Base-by-base conservation (phyloP, 2,888 invertebrate species). In the Harpagoxenus sublaevis region DNA sequence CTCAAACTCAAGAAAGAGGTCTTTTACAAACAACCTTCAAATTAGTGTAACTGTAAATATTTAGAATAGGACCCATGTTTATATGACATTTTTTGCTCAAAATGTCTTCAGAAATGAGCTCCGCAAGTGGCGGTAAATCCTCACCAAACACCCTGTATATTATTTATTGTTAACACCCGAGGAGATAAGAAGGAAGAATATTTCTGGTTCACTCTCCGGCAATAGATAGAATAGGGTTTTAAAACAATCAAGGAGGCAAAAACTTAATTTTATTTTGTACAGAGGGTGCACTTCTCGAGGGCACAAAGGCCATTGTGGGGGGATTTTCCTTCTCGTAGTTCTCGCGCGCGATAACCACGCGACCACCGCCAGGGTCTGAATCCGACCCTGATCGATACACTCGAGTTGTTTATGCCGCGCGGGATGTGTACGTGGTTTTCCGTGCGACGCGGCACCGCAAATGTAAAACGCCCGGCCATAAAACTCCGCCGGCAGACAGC, bases 401-500 rank as follows among this genome's bases (percentile, higher is more conserved):
- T 71, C 79, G 79, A 81, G 71, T 81, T 81, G 79, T 81, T 81
- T 81, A 71, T 81, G 73, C 73, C 79, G 71, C 39, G 18, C 48
- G 60, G 79, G 73, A 71, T 60, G 39, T 71, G 79, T 81, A 81
- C 79, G 79, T 81, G 79, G 51, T 71, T 81, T 81, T 71, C 79
- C 57, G 42, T 45, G 79, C 71, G 79, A 79, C 60, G 71, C 48
- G 48, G 48, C 73, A 31, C 78, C 79, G 79, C 79, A 60, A 81
- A 81, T 81, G 79, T 81, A 81, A 81, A 81, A 81, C 60, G 79
- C 79, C 48, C 79, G 79, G 79, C 71, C 73, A 71, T 81, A 81
- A 81, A 81, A 71, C 55, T 81, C 48, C 45, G 39, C 39, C 39
- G 66, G 79, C 28, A 62, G 79, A 79, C 79, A 79, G 79, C 79